phyloP scores from a whole-genome alignment of 2,113 vertebrate species.

The Amblyopsis rosae region DNA sequence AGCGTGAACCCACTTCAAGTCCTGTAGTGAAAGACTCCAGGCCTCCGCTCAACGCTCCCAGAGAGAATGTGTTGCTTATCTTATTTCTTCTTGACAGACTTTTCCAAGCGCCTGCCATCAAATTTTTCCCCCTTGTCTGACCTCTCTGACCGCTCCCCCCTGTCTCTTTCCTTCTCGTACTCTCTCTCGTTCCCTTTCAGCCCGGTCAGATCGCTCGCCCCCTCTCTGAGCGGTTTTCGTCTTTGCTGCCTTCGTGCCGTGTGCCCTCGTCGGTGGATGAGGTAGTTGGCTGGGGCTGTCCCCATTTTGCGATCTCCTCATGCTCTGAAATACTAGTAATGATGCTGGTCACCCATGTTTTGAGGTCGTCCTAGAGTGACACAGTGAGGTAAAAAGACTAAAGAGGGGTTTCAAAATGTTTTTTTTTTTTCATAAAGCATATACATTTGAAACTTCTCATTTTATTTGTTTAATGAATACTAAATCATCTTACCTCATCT shows the following conservation, averaged over 20 bases:
- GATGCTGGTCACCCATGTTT: slow-evolving; percentile 83
- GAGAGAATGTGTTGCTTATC: slow-evolving; percentile 18
- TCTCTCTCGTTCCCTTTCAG: slow-evolving; percentile 45
- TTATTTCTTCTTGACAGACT: slow-evolving; percentile 82
- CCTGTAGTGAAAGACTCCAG: background rate
- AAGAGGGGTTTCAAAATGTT: background rate
- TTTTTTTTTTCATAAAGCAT: too few species aligned
- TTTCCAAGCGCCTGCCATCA: slow-evolving; percentile 76
- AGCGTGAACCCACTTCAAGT: slow-evolving; percentile 24
- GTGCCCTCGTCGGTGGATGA: slow-evolving; percentile 94
- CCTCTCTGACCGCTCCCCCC: slow-evolving; percentile 65
- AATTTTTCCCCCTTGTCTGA: slow-evolving; percentile 73
- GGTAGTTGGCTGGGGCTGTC: slow-evolving; percentile 87
- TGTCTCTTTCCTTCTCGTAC: slow-evolving; percentile 51
- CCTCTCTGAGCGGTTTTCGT: slow-evolving; percentile 72
- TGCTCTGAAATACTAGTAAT: slow-evolving; percentile 81
- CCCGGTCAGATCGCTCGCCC: slow-evolving; percentile 69
- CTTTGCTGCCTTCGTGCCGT: slow-evolving; percentile 83
- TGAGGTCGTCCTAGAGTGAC: slow-evolving; percentile 82
- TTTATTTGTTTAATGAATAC: background rate
- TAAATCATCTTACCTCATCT: slow-evolving; percentile 83
- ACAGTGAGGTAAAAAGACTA: background rate
- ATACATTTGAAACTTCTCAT: background rate
- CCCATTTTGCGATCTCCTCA: slow-evolving; percentile 85
- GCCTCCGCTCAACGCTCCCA: background rate